Evolutionary conservation across 2,888 invertebrate genomes (phyloP).

Genomic region (Yponomeuta sedellus): DNA sequence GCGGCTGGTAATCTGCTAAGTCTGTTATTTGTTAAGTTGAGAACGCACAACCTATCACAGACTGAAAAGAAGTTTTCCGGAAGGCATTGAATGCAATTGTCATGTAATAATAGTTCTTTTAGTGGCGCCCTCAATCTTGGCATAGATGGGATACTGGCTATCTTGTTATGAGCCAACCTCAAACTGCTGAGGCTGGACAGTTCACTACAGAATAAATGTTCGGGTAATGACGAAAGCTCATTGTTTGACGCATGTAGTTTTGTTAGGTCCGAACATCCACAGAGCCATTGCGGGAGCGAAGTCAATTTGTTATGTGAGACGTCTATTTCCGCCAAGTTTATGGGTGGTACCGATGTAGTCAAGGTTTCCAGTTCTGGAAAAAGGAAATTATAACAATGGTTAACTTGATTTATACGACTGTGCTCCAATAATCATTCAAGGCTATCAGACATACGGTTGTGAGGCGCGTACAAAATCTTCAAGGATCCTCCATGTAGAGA

Average conservation of each 20-base stretch:
- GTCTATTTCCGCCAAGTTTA: conserved; percentile 84
- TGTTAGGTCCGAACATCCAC: conserved; percentile 82
- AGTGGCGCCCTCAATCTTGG: conserved; percentile 79
- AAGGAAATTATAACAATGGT: conserved; percentile 13
- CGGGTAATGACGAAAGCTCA: conserved; percentile 80
- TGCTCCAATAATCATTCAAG: background rate
- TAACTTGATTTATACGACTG: background rate
- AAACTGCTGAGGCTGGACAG: conserved; percentile 83
- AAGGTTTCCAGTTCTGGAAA: conserved; percentile 84
- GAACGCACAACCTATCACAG: conserved; percentile 78
- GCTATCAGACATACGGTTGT: conserved; percentile 79
- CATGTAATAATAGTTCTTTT: conserved; percentile 84
- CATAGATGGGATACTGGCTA: conserved; percentile 83
- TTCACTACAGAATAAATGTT: conserved; percentile 84
- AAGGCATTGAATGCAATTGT: conserved; percentile 84
- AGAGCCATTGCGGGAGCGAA: conserved; percentile 85
- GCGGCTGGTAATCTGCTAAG: conserved; percentile 81
- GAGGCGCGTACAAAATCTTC: conserved; percentile 85
- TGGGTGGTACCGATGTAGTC: conserved; percentile 81
- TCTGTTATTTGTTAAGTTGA: conserved; percentile 89
- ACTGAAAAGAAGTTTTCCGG: conserved; percentile 86
- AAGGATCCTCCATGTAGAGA: conserved; percentile 86
- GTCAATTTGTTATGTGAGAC: conserved; percentile 86
- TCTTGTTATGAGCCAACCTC: conserved; percentile 86
- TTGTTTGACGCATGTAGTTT: conserved; percentile 87